Base-by-base conservation (phyloP, 2,888 invertebrate genomes). In the Nomada flava region DNA sequence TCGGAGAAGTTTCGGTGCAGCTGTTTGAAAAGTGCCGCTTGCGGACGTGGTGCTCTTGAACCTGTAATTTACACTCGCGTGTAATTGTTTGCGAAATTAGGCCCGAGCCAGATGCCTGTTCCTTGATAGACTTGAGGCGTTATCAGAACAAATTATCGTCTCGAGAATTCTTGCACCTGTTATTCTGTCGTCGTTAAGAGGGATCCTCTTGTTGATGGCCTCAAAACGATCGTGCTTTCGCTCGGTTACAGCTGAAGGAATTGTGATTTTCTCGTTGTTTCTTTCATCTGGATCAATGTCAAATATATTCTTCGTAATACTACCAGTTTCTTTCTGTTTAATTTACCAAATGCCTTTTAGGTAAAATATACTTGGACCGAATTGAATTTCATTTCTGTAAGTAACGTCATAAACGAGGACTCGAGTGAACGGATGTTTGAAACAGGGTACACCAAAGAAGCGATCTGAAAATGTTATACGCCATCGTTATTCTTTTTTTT, bases 381-480 rank as follows among this genome's bases (percentile, higher is more conserved):
- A 36, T 59, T 59, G 10, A 60, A 0, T 60, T 60, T 5, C 18
- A 42, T 42, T 18, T n/a, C 20, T 42, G 7, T 29, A 26, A n/a
- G n/a, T 11, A 20, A 29, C 42, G 70, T 76, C 42, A 4, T 26
- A 0, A n/a, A 2, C 4, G 44, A 42, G 11, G 11, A 20, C 11
- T 15, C 20, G 15, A 15, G 20, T 18, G 57, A 2, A 1, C 55
- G 47, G 26, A 62, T 29, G 47, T 23, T 44, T 11, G 52, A 20
- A 15, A 3, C 9, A 50, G 10, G 83, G 85, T 85, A 86, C 88
- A 89, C 36, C 36, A 88, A 90, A 89, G 86, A 90, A 89, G 86
- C 86, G 88, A 90, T 89, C 77, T 70, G 80, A 69, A 86, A 68
- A 57, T 50, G 11, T 55, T 26, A 47, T 69, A 57, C 11, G 47